Conservation (phyloP, 1,140 invertebrate species). For the Sweltsa coloradensis region DNA sequence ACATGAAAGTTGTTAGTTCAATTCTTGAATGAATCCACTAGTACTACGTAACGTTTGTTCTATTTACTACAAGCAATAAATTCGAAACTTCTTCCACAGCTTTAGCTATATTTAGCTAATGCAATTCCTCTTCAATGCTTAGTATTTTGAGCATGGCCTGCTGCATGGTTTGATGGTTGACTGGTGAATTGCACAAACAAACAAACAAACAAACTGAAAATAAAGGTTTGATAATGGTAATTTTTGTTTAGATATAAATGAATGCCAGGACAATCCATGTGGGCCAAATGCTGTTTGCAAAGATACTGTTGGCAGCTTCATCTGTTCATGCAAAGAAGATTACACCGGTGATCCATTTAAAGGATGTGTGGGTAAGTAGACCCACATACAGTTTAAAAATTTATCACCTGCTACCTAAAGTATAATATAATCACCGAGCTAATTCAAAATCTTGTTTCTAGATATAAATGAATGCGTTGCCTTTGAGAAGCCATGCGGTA, state of each 20-base stretch:
- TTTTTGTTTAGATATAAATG: slow-evolving; percentile 63
- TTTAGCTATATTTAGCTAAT: not conserved
- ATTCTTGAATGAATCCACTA: too few relatives aligned
- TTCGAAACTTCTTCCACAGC: too few relatives aligned
- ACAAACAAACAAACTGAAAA: too few relatives aligned
- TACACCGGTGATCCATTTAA: slow-evolving; percentile 73
- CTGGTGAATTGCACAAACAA: too few relatives aligned
- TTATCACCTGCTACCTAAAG: not conserved
- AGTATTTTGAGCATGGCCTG: too few relatives aligned
- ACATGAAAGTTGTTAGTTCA: too few relatives aligned
- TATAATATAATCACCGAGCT: too few relatives aligned
- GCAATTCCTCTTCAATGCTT: too few relatives aligned
- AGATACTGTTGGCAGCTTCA: slow-evolving; percentile 75
- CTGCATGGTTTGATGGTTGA: too few relatives aligned
- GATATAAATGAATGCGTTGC: slow-evolving; percentile 85
- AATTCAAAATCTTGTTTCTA: slow-evolving; percentile 20
- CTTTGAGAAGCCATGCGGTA: slow-evolving; percentile 70
- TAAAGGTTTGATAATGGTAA: too few relatives aligned
- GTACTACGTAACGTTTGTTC: too few relatives aligned
- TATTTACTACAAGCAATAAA: too few relatives aligned
- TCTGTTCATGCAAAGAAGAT: slow-evolving; percentile 69
- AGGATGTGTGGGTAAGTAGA: slow-evolving; percentile 52
- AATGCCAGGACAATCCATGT: slow-evolving; percentile 75
- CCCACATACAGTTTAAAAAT: not conserved
- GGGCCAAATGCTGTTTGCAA: slow-evolving; percentile 73